Conservation (phyloP, 2,113 vertebrate genomes). For the Macquaria ambigua region DNA sequence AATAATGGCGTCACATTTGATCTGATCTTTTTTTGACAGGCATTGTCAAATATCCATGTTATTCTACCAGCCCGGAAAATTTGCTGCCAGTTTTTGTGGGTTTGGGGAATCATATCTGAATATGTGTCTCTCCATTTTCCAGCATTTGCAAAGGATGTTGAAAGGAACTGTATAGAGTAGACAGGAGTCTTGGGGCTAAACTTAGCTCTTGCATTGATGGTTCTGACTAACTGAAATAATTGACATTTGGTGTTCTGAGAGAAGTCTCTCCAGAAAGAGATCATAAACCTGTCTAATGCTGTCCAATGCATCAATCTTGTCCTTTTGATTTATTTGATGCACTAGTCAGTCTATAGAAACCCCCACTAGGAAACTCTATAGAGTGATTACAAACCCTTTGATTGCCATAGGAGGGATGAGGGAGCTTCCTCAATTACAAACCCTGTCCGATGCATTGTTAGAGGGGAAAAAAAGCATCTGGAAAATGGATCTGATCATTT, state of each 20-base stretch:
- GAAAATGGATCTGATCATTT: constrained; percentile 60
- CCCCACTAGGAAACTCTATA: not conserved
- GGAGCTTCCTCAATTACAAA: constrained; percentile 3
- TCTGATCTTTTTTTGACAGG: constrained; percentile 78
- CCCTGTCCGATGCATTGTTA: not conserved
- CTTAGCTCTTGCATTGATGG: not conserved
- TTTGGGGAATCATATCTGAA: constrained; percentile 63
- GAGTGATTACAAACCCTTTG: not conserved
- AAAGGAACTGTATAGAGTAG: not conserved
- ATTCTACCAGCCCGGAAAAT: constrained; percentile 69
- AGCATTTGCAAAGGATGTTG: constrained; percentile 32
- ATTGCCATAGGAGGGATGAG: not conserved
- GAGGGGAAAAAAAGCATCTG: constrained; percentile 20
- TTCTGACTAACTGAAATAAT: not conserved
- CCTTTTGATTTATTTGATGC: constrained; percentile 4
- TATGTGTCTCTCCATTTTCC: constrained; percentile 61
- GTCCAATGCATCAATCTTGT: not conserved
- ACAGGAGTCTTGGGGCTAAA: not conserved
- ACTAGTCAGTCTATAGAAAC: not conserved
- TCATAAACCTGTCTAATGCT: not conserved
- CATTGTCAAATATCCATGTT: constrained; percentile 84
- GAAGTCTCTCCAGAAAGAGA: constrained; percentile 13
- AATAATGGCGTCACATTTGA: constrained; percentile 75
- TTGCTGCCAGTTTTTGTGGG: constrained; percentile 76
- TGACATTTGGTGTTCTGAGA: constrained; percentile 10